Evolutionary conservation across 2,113 vertebrate species (phyloP), one percentile per base, ranked within the genome.

Genomic region (Abramis brama): DNA sequence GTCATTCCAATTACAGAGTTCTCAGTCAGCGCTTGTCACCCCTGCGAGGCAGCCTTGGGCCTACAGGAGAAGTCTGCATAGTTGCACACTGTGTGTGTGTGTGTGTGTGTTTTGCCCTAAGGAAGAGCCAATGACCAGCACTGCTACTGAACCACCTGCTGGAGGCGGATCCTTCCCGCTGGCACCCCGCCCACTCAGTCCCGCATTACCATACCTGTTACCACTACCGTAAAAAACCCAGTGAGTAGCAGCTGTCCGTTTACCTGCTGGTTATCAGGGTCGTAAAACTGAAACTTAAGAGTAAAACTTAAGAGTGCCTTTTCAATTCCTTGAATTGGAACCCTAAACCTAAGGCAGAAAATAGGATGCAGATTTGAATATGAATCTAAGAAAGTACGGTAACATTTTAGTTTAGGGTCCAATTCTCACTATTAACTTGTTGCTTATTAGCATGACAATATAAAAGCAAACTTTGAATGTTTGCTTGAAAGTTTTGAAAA

Each of bases 1-100:
- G 89, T 91, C 89, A 87, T 87, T 90, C 89, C 89, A 91, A 91
- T 90, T 89, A 92, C 89, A 89, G 89, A 89, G 87, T 85, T 87
- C 87, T 90, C 89, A 90, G 78, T 90, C 85, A 86, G 70, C 39
- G 81, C 85, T 84, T 80, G 85, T 88, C 83, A 84, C 85, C 80
- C 83, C 77, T 88, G 68, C 27, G 78, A 87, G 84, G 84, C 15
- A 85, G 85, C 88, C 64, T 17, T 85, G 82, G 88, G 88, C 85
- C 84, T 82, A 78, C 82, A 71, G 88, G 76, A 86, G 71, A 74
- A 68, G 39, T 68, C 79, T 66, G 68, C 71, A 77, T 57, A 86
- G 36, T 59, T 83, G 33, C 83, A 82, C 47, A 73, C 21, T 78
- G 21, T 70, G 43, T 45, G 60, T 82, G 57, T 85, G 86, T 43